These are phyloP conservation scores for Pteromalus puparum DNA, from an alignment of 1,140 invertebrate genomes.

Conservation along the genomic window DNA sequence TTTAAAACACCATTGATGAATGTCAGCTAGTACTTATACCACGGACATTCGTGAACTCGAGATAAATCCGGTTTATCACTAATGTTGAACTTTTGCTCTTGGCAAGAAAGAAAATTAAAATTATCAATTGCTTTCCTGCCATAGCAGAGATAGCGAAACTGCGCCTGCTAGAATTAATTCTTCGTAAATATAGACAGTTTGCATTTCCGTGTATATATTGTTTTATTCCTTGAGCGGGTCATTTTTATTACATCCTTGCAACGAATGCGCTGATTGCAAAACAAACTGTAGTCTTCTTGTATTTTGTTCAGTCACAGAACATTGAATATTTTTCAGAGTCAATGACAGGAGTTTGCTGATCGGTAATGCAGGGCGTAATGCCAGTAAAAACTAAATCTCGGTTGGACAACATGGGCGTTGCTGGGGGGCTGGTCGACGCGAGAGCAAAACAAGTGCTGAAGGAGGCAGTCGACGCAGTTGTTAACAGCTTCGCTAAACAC, in stretches of 20 bases:
- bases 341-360: conserved; percentile 54
- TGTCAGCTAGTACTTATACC: no score
- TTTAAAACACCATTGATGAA: no score
- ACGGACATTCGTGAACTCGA: not conserved
- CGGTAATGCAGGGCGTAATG: conserved; percentile 66
- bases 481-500: conserved; percentile 87
- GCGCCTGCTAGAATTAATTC: not conserved
- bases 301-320: not conserved
- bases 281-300: no score
- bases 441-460: conserved; percentile 83
- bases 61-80: not conserved
- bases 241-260: not conserved
- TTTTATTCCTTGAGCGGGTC: no score
- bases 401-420: conserved; percentile 71
- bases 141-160: not conserved
- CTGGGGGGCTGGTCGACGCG: conserved; percentile 76
- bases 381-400: conserved; percentile 72
- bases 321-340: conserved; percentile 52
- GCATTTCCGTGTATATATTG: no score
- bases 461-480: conserved; percentile 86
- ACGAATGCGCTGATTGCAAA: not conserved
- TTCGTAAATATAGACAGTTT: no score
- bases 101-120: not conserved
- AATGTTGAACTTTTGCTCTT: not conserved
- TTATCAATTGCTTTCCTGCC: not conserved